These are phyloP conservation scores for Anthoptus insignis DNA, from an alignment of 2,888 invertebrate species.

Conservation along the genomic window DNA sequence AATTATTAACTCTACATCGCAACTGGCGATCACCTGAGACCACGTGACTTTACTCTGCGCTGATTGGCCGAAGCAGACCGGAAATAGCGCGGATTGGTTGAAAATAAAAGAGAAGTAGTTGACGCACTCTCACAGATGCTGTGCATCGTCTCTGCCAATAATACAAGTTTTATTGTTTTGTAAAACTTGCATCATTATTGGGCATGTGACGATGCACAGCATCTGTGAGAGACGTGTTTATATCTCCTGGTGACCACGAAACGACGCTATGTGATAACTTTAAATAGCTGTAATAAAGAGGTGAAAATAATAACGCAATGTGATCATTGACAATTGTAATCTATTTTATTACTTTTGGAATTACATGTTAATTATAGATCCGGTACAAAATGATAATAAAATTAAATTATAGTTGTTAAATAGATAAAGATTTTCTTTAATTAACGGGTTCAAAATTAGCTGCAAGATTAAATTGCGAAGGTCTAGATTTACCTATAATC, in stretches of 20 bases:
- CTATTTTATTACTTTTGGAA: too few relatives aligned
- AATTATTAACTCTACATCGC: too few relatives aligned
- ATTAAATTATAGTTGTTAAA: too few relatives aligned
- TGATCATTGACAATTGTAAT: too few relatives aligned
- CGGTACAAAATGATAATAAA: too few relatives aligned
- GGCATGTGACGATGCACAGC: conserved; percentile 32
- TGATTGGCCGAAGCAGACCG: background rate
- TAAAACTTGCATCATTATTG: conserved; percentile 21
- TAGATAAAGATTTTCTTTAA: too few relatives aligned
- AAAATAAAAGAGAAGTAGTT: conserved; percentile 8
- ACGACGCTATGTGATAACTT: conserved; percentile 19
- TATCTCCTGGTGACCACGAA: conserved; percentile 37
- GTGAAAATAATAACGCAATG: too few relatives aligned
- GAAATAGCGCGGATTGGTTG: conserved; percentile 3
- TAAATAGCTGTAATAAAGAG: too few relatives aligned
- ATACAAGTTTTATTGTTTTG: conserved; percentile 24
- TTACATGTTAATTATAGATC: too few relatives aligned
- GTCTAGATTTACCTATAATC: background rate
- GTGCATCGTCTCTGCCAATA: conserved; percentile 20
- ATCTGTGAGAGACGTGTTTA: conserved; percentile 38
- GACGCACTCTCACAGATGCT: conserved; percentile 27
- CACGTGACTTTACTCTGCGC: background rate
- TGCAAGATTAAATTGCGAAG: conserved; percentile 4
- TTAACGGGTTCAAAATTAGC: conserved; percentile 1
- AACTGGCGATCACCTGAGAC: background rate